A percentile compares a stretch with the other conserved stretches of the same genome.
Evolutionary conservation across 2,113 vertebrate species (phyloP).

Genomic region (Anhinga anhinga): DNA sequence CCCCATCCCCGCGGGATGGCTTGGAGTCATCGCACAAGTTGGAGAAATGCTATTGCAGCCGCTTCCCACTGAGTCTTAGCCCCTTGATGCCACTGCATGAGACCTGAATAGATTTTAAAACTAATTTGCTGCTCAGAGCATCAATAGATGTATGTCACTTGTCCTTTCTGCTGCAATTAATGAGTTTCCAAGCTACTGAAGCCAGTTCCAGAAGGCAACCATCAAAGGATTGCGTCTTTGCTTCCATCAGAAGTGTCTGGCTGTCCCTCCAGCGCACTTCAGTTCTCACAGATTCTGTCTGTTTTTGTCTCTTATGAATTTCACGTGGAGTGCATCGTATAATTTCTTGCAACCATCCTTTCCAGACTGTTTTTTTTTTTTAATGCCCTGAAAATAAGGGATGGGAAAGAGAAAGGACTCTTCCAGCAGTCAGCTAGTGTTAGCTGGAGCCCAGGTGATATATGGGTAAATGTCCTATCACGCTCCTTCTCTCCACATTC

Average conservation of each 20-base stretch:
- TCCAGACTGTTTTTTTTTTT: background rate
- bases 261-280: background rate
- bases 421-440: background rate
- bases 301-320: background rate
- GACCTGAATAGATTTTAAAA: conserved; percentile 48
- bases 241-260: background rate
- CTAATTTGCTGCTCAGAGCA: conserved; percentile 59
- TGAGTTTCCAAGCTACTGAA: conserved; percentile 50
- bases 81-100: background rate
- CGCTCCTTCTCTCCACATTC: background rate
- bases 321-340: fast-evolving
- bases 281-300: background rate
- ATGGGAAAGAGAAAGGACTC: background rate
- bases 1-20: background rate
- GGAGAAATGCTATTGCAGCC: background rate
- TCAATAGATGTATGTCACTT: conserved; percentile 12
- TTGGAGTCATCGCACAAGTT: background rate
- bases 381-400: background rate
- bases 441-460: background rate
- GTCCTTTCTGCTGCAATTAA: conserved; percentile 62
- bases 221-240: conserved; percentile 15
- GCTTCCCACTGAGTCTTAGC: background rate
- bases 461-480: background rate
- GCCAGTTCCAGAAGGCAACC: conserved; percentile 43
- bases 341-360: background rate